Percentiles rank a stretch among this genome's conserved stretches.
Evolutionary conservation across 2,113 vertebrate species (phyloP).

Genomic region (Myrmecobius fasciatus): DNA sequence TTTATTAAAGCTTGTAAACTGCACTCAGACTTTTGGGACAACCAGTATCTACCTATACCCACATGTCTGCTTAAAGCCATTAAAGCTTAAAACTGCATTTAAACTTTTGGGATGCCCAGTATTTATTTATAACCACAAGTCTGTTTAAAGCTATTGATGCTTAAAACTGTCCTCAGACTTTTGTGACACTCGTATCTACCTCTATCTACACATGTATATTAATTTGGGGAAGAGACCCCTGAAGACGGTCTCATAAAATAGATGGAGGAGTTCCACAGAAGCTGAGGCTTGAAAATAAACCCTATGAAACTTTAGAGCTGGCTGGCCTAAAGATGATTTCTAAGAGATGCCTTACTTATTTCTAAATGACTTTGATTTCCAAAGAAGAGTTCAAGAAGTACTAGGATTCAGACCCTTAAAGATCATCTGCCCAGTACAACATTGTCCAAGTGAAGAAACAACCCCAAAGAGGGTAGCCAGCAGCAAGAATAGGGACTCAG

Average conservation of each 20-base stretch:
- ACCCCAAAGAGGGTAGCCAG: neutral
- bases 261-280: neutral
- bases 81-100: no score
- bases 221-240: neutral
- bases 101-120: no score
- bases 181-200: no score
- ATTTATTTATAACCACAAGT: no score
- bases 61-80: no score
- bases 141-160: no score
- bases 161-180: no score
- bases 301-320: neutral
- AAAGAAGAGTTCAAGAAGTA: slow-evolving; percentile 11
- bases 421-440: neutral
- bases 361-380: neutral
- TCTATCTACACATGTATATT: neutral
- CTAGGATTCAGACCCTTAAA: slow-evolving; percentile 79
- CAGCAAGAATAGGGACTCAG: neutral
- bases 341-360: neutral
- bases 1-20: no score
- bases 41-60: neutral
- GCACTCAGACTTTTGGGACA: neutral
- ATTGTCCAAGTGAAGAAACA: neutral
- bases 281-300: neutral
- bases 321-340: neutral
- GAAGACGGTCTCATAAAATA: neutral